A percentile compares a stretch with the other conserved stretches of the same genome.
Conservation (phyloP, 2,888 invertebrate genomes). For the Hetaerina titia region DNA sequence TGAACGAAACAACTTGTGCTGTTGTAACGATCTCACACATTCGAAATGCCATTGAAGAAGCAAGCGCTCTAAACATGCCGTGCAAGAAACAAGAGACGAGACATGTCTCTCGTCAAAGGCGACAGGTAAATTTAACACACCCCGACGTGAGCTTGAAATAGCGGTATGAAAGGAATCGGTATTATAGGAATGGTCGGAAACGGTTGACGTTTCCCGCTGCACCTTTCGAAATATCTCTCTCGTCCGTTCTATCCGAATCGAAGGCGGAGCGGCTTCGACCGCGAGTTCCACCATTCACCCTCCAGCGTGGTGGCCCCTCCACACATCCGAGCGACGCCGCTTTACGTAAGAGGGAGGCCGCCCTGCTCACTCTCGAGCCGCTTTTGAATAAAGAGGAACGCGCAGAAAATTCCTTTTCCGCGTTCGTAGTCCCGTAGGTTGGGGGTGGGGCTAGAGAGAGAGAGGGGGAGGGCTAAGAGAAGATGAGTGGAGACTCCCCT, state of each 20-base stretch:
- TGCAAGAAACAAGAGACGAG: neutral
- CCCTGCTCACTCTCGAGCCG: neutral
- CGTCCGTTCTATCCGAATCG: too few relatives aligned
- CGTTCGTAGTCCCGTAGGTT: too few relatives aligned
- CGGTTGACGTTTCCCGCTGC: neutral
- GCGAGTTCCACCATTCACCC: neutral
- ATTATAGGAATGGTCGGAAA: neutral
- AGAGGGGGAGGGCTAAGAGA: neutral
- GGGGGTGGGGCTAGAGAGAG: neutral
- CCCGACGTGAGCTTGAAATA: neutral
- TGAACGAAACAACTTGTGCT: too few relatives aligned
- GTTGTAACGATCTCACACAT: neutral
- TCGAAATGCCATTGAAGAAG: neutral
- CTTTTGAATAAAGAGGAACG: neutral
- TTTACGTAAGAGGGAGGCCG: neutral
- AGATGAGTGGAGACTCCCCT: neutral
- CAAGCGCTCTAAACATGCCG: neutral
- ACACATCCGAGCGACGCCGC: neutral
- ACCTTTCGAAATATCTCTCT: neutral
- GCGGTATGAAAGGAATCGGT: neutral
- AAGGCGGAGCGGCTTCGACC: neutral
- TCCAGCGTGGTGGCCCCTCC: neutral
- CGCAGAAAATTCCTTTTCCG: neutral
- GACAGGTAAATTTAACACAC: too few relatives aligned
- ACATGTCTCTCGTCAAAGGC: too few relatives aligned